Conservation (phyloP, 2,113 vertebrate species). For the Eubucco bourcierii region DNA sequence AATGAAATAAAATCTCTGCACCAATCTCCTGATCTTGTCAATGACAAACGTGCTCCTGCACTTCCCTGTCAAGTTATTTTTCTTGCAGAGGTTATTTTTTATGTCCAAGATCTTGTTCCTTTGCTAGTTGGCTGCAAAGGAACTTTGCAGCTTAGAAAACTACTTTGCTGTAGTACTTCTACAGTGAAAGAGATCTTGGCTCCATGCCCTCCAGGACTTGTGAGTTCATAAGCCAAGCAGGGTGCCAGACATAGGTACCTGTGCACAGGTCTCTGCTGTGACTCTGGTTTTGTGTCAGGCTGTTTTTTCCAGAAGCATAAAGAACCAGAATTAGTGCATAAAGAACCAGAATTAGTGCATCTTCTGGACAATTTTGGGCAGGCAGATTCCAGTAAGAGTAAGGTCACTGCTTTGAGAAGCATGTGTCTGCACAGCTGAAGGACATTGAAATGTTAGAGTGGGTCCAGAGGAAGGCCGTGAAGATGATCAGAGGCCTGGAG, state of each 20-base stretch:
- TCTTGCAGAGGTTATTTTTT: neutral
- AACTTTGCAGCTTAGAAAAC: neutral
- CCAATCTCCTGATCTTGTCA: neutral
- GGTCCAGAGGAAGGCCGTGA: no score
- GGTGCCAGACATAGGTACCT: neutral
- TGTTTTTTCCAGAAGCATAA: neutral
- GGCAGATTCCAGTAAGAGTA: neutral
- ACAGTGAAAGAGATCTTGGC: neutral
- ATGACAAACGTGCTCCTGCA: neutral
- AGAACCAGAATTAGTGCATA: neutral
- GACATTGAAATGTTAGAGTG: no score
- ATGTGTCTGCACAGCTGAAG: neutral
- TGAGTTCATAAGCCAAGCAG: neutral
- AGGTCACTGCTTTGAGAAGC: neutral
- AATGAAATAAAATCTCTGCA: neutral
- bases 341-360: neutral
- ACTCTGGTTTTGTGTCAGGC: neutral
- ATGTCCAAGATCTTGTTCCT: neutral
- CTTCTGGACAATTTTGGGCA: neutral
- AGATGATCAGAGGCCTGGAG: no score
- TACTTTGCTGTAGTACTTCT: neutral
- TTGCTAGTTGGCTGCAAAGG: neutral
- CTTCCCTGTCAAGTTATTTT: neutral
- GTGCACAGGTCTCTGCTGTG: neutral
- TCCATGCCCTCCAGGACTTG: neutral